phyloP scores from a whole-genome alignment of 2,888 invertebrate species.

The Apamea anceps region DNA sequence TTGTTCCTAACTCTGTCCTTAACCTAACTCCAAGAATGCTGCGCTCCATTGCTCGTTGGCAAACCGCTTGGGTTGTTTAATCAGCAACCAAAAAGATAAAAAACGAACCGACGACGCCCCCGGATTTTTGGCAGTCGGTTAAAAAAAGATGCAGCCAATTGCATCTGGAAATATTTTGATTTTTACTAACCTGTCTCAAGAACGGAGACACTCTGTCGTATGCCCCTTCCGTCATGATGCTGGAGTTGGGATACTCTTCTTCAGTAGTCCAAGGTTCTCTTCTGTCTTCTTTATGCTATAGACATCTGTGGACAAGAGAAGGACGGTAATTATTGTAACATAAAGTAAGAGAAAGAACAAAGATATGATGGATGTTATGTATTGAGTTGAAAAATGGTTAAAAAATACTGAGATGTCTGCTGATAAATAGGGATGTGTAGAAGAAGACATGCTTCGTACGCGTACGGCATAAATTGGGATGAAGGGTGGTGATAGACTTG shows the following conservation, averaged over 20 bases:
- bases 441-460: no score
- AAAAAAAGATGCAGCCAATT: not conserved
- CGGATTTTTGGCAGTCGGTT: not conserved
- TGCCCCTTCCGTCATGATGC: constrained; percentile 71
- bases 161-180: no score
- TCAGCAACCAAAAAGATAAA: not conserved
- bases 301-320: constrained; percentile 33
- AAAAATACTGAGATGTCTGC: no score
- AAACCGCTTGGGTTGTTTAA: not conserved
- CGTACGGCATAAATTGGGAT: no score
- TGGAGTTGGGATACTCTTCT: not conserved
- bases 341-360: not conserved
- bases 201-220: constrained; percentile 76
- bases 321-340: not conserved
- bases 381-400: not conserved
- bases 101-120: not conserved
- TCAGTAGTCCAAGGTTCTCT: not conserved
- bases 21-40: no score
- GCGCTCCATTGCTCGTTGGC: no score
- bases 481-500: no score
- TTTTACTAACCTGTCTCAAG: constrained; percentile 76
- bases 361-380: not conserved
- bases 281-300: constrained; percentile 3
- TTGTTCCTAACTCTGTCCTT: no score
- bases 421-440: no score